Evolutionary conservation across 2,113 vertebrate species (phyloP).

Genomic region (Pollimyrus isidori): DNA sequence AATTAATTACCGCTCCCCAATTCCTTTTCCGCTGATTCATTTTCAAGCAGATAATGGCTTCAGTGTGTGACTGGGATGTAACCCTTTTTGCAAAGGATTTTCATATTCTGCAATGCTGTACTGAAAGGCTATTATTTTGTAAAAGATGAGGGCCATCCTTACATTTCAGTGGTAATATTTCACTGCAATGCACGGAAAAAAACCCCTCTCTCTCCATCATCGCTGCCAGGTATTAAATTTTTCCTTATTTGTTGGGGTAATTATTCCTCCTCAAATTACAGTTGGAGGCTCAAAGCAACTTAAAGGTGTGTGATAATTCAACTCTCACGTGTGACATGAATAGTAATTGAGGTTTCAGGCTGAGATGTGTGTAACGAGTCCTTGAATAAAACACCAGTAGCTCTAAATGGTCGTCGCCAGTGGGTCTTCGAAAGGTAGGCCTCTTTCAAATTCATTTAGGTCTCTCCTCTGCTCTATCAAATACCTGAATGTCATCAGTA

Average conservation of each 20-base stretch:
- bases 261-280: not conserved
- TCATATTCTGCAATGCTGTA: not conserved
- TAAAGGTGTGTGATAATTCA: not conserved
- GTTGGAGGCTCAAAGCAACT: not conserved
- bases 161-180: not conserved
- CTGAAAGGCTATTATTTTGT: not conserved
- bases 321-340: not conserved
- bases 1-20: not conserved
- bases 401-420: not conserved
- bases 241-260: not conserved
- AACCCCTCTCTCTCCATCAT: not conserved
- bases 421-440: not conserved
- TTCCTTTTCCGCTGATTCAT: not conserved
- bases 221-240: not conserved
- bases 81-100: not conserved
- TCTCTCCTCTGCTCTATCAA: not conserved
- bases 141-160: not conserved
- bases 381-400: not conserved
- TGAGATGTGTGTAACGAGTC: not conserved
- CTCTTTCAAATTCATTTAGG: not conserved
- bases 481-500: not conserved
- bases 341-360: not conserved
- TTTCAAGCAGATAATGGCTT: not conserved
- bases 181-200: not conserved
- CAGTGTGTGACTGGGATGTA: not conserved